Evolutionary conservation across 2,113 vertebrate species (phyloP), one percentile per base, ranked within the genome.

Genomic region (Probosciger aterrimus): DNA sequence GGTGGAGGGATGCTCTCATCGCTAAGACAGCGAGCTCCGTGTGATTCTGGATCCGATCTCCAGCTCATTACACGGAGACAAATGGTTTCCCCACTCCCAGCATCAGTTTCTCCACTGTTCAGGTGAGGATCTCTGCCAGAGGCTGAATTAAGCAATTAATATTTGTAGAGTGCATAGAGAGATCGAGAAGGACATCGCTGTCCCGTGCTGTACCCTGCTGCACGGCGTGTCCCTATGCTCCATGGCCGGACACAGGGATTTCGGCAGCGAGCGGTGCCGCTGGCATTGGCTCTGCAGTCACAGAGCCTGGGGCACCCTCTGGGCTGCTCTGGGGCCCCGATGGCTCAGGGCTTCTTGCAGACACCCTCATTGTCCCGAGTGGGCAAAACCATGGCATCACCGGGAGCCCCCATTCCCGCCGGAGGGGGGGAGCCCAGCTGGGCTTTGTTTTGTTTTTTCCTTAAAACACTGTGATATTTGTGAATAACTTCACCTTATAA

Each of bases 101-200:
- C 90, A 93, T 78, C 91, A 62, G 60, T 88, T 91, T 89, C 89
- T 83, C 78, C 0, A 0, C 60, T 18, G 16, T 22, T 57, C 62
- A 86, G 86, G 91, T 84, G 92, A 89, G 92, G 65, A 91, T 88
- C 0, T 18, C 53, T 75, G 93, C 94, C 95, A 84, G 91, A 19
- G 93, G 91, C 86, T 84, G 43, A 92, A 78, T 88, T 76, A 93
- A 50, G 77, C 77, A 74, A 90, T 92, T 94, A 67, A 75, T 82
- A 41, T 47, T 55, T 53, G 91, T 15, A 10, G 77, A 86, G 65
- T 5, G 59, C 41, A 7, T 7, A 82, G 85, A 82, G 88, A 52
- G 83, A 46, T 39, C 4, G 55, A n/a, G 68, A 43, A 77, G 89
- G 84, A 80, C 43, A 0, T 3, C 2, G 27, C 70, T 79, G 35